Base-by-base conservation (phyloP, 2,797 vertebrate species). In the Trachops cirrhosus region DNA sequence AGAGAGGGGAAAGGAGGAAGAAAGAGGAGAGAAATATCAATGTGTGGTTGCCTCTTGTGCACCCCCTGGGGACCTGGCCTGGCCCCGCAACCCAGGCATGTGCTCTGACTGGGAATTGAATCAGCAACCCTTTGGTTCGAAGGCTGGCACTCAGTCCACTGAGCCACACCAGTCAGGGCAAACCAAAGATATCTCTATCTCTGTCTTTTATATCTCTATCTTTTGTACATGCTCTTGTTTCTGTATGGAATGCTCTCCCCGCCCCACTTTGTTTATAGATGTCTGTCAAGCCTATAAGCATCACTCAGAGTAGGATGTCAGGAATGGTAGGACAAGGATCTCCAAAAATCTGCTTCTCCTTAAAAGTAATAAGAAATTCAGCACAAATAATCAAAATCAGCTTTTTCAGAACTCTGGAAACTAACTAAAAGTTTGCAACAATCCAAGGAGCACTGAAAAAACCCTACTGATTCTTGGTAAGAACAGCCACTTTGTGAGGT, bases 381-480 rank as follows among this genome's bases (percentile, higher is more conserved):
- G 54, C 44, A 94, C 26, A 78, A 88, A 77, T 93, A 22, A 8
- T 93, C 83, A 92, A 96, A 92, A 77, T 84, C 12, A 93, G 82
- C 57, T 80, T 97, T 92, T 94, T 37, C 34, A 80, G 73, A 96
- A 67, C 73, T 84, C 52, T 93, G 41, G 50, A 82, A 90, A 91
- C 50, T 70, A 88, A 88, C 50, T 73, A 95, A 94, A 89, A 88
- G 26, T n/a, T 89, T 94, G 18, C 5, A 93, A 88, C 32, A 62
- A 78, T 96, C 79, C 18, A 10, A 82, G 77, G 21, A 85, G 70
- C 57, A 67, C 67, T 18, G 9, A 71, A 67, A 71, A 59, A 71
- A 22, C 57, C 57, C 57, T 59, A 62, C 22, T 48, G 39, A 93
- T 41, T 37, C 50, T 96, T 75, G 50, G 64, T 91, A 78, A 73